Percentiles rank a stretch among this genome's conserved stretches.
phyloP scores from a whole-genome alignment of 1,140 invertebrate genomes.

The Monochamus saltuarius region DNA sequence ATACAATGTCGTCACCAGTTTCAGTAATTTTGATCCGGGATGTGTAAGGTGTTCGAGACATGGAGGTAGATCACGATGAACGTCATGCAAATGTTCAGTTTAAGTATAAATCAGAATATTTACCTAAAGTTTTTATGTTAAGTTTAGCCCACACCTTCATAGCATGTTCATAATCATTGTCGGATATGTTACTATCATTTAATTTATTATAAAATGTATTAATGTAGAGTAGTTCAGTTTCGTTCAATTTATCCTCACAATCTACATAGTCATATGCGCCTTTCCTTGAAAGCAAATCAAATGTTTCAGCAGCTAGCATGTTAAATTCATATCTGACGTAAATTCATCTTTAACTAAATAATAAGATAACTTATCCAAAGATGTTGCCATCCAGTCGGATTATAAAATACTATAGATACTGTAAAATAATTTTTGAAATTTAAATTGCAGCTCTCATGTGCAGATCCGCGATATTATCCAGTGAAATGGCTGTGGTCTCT shows the following conservation, averaged over 20 bases:
- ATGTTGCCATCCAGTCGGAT: slow-evolving; percentile 12
- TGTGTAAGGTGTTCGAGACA: slow-evolving; percentile 21
- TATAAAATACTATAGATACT: slow-evolving; percentile 33
- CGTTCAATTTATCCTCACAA: slow-evolving; percentile 32
- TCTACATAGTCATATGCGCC: slow-evolving; percentile 48
- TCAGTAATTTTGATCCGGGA: slow-evolving; percentile 33
- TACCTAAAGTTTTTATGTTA: slow-evolving; percentile 38
- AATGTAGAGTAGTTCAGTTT: background rate
- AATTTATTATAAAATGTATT: slow-evolving; percentile 35
- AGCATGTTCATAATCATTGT: slow-evolving; percentile 46
- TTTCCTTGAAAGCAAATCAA: slow-evolving; percentile 42
- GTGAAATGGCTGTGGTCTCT: slow-evolving; percentile 37
- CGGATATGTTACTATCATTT: slow-evolving; percentile 43
- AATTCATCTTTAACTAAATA: slow-evolving; percentile 11
- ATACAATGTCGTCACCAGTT: slow-evolving; percentile 22
- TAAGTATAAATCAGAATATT: slow-evolving; percentile 53
- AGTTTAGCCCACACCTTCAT: slow-evolving; percentile 52
- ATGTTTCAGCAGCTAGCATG: slow-evolving; percentile 14
- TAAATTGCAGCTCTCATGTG: slow-evolving; percentile 48
- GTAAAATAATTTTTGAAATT: slow-evolving; percentile 37
- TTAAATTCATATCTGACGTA: background rate
- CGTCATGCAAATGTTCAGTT: slow-evolving; percentile 55
- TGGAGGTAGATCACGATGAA: slow-evolving; percentile 55
- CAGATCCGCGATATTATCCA: slow-evolving; percentile 38
- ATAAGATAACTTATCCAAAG: too few species aligned